Evolutionary conservation across 2,797 vertebrate species (phyloP).

Genomic region (Pseudopleuronectes americanus): DNA sequence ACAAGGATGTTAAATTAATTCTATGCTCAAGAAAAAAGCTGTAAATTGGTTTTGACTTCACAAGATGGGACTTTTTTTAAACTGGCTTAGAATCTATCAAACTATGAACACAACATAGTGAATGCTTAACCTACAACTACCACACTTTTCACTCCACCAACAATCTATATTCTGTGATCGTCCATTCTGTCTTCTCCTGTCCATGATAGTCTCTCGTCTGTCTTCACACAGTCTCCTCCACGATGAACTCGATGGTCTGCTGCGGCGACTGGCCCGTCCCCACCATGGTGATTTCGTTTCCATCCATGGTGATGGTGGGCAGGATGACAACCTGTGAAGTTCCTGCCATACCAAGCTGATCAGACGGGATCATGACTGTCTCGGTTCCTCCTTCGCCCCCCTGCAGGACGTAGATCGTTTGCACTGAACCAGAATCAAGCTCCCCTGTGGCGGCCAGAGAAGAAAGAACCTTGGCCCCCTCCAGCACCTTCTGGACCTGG

Average conservation of each 20-base stretch:
- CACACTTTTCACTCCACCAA: constrained; percentile 12
- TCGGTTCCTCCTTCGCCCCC: constrained; percentile 62
- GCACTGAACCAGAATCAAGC: constrained; percentile 74
- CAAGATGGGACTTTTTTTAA: constrained; percentile 9
- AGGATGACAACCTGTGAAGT: constrained; percentile 85
- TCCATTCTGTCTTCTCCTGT: constrained; percentile 1
- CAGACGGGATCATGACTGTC: constrained; percentile 78
- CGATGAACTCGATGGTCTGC: constrained; percentile 85
- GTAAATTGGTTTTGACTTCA: constrained; percentile 23
- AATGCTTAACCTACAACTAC: constrained; percentile 13
- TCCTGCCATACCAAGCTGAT: constrained; percentile 78
- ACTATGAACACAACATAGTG: constrained; percentile 26
- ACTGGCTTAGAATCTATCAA: constrained; percentile 34
- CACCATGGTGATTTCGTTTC: constrained; percentile 79
- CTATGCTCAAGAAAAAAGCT: constrained; percentile 1
- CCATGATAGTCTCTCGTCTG: not conserved
- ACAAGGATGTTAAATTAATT: constrained; percentile 2
- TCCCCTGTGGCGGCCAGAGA: constrained; percentile 77
- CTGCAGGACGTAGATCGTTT: constrained; percentile 86
- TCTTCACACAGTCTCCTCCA: constrained; percentile 81
- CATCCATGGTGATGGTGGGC: constrained; percentile 77
- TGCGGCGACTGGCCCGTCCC: constrained; percentile 77
- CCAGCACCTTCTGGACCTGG: constrained; percentile 77
- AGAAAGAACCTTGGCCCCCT: constrained; percentile 81
- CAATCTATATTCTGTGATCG: constrained; percentile 9